A percentile compares a stretch with the other conserved stretches of the same genome.
phyloP scores from a whole-genome alignment of 2,113 vertebrate species.

The Pseudorasbora parva region DNA sequence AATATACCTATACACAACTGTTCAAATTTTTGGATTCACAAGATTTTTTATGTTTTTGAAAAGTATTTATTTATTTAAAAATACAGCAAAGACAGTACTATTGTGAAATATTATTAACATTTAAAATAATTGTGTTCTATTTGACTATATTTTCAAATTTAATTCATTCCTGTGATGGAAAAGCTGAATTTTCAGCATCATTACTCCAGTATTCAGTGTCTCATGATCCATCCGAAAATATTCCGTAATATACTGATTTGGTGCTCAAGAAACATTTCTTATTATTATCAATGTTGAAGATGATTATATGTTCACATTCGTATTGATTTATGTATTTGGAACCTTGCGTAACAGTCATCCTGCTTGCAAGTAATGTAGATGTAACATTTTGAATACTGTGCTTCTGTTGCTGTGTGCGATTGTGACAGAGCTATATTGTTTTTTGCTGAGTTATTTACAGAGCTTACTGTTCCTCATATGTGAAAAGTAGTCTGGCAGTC shows the following conservation, averaged over 20 bases:
- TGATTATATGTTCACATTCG: neutral
- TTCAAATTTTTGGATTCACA: neutral
- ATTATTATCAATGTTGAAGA: neutral
- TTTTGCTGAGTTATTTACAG: slow-evolving; percentile 33
- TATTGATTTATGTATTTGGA: neutral
- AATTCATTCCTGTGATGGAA: neutral
- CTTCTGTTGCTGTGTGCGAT: slow-evolving; percentile 7
- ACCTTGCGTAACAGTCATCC: neutral
- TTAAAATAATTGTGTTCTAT: too few species aligned
- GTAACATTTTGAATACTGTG: neutral
- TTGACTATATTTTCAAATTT: neutral
- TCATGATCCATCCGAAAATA: neutral
- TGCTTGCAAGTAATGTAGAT: neutral
- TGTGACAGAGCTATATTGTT: slow-evolving; percentile 25
- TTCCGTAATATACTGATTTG: neutral
- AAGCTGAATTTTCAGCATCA: neutral
- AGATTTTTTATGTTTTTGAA: neutral
- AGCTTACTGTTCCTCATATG: slow-evolving; percentile 40
- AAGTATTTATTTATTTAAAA: too few species aligned
- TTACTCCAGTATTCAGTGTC: neutral
- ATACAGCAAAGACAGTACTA: neutral
- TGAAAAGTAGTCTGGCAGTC: slow-evolving; percentile 49
- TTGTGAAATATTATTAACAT: neutral
- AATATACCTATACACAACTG: too few species aligned
- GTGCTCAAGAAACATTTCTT: neutral